A percentile compares a stretch with the other conserved stretches of the same genome.
Conservation (phyloP, 2,797 vertebrate species). For the Sebastiscus tertius region DNA sequence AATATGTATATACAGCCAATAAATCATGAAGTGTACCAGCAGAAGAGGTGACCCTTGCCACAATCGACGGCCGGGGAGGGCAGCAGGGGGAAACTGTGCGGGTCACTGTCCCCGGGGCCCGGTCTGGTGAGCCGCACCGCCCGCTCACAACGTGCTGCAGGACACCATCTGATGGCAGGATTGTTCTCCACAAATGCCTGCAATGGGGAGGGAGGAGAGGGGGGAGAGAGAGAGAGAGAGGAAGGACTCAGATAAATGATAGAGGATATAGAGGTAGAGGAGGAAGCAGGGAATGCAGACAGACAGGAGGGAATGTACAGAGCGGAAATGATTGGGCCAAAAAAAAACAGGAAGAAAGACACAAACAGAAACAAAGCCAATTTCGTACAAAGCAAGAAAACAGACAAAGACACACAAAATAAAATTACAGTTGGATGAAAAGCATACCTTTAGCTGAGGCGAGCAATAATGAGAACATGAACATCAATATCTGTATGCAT, state of each 20-base stretch:
- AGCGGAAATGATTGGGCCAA: background rate
- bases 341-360: background rate
- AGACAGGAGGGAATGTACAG: background rate
- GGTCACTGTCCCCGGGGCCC: slow-evolving; percentile 90
- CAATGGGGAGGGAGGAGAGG: background rate
- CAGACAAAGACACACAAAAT: background rate
- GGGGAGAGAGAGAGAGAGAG: background rate
- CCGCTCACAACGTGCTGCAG: slow-evolving; percentile 94
- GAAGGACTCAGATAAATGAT: background rate
- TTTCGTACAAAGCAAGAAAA: background rate
- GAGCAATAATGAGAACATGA: background rate
- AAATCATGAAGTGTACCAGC: slow-evolving; percentile 85
- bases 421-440: background rate
- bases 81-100: slow-evolving; percentile 91
- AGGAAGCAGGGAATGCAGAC: background rate
- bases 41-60: slow-evolving; percentile 98
- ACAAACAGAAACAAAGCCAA: background rate
- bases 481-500: background rate
- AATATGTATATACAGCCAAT: background rate
- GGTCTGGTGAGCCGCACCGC: slow-evolving; percentile 94
- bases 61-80: slow-evolving; percentile 97
- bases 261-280: background rate
- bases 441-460: background rate
- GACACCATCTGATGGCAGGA: slow-evolving; percentile 98
- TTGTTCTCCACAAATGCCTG: slow-evolving; percentile 99